Percentiles rank a stretch among this genome's conserved stretches.
These are phyloP conservation scores for Centropyge bicolor DNA, from an alignment of 2,797 vertebrate species.

Conservation along the genomic window DNA sequence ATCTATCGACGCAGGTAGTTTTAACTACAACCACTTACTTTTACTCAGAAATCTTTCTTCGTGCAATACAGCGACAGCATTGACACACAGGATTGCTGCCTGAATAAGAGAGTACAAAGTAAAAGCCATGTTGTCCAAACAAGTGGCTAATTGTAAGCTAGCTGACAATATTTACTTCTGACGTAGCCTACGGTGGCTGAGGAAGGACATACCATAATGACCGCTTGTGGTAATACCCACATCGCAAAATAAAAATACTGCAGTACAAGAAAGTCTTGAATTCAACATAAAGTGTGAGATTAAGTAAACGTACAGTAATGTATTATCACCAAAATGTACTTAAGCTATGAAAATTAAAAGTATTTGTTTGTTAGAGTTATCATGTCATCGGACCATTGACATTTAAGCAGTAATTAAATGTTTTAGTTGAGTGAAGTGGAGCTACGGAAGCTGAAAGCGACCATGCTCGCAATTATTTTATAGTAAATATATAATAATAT, in stretches of 20 bases:
- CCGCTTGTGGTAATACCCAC: not conserved
- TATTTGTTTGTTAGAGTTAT: not conserved
- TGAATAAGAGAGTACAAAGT: slow-evolving; percentile 92
- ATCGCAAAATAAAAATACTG: not conserved
- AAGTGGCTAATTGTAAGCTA: not conserved
- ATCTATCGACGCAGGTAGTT: accelerated
- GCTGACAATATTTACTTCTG: slow-evolving; percentile 64
- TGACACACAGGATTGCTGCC: slow-evolving; percentile 91
- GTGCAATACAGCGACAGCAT: slow-evolving; percentile 93
- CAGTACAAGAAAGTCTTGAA: not conserved
- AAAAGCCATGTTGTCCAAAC: slow-evolving; percentile 87
- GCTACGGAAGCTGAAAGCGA: too few relatives aligned
- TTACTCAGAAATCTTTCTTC: slow-evolving; percentile 94
- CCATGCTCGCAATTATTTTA: too few relatives aligned
- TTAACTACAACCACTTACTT: slow-evolving; percentile 82
- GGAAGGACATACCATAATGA: slow-evolving; percentile 25
- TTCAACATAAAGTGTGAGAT: not conserved
- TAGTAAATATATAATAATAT: too few relatives aligned
- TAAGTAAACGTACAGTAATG: not conserved
- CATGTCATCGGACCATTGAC: not conserved
- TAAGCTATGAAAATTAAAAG: not conserved
- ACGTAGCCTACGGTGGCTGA: slow-evolving; percentile 69
- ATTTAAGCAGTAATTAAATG: not conserved
- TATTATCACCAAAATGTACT: not conserved
- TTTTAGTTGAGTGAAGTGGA: not conserved